These are phyloP conservation scores for Arvicanthis niloticus DNA, from an alignment of 2,113 vertebrate species.

Conservation along the genomic window DNA sequence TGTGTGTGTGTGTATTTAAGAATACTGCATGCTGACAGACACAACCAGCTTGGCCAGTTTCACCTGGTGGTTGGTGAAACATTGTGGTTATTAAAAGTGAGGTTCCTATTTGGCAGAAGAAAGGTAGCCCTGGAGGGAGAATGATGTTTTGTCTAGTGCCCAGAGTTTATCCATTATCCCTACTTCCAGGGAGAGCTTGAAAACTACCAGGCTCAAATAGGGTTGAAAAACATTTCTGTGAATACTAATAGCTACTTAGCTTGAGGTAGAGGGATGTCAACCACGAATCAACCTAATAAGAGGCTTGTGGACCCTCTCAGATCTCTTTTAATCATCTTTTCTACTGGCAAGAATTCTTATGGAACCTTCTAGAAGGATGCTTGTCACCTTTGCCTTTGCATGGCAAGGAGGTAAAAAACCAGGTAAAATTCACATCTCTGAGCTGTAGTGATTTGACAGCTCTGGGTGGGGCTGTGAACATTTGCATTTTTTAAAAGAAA, in stretches of 20 bases:
- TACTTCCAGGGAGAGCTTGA: not conserved
- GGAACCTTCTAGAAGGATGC: not conserved
- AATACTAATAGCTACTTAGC: not conserved
- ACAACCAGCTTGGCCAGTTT: slow-evolving; percentile 22
- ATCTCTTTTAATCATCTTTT: not conserved
- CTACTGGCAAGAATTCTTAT: not conserved
- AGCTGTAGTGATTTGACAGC: slow-evolving; percentile 14
- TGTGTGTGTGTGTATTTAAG: slow-evolving; percentile 38
- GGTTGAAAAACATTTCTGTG: not conserved
- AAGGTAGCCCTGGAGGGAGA: slow-evolving; percentile 1
- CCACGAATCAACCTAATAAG: not conserved
- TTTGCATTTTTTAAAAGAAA: slow-evolving; percentile 24
- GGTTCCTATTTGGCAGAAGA: slow-evolving; percentile 27
- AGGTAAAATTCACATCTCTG: slow-evolving; percentile 14
- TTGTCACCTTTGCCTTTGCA: not conserved
- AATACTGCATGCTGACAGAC: not conserved
- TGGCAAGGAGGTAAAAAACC: not conserved
- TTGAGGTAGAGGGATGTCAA: not conserved
- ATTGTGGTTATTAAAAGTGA: slow-evolving; percentile 75
- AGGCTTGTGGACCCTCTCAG: not conserved
- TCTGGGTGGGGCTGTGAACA: not conserved
- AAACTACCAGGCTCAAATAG: not conserved
- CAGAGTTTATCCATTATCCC: not conserved
- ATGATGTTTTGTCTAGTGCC: not conserved
- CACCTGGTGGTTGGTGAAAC: slow-evolving; percentile 67